A percentile compares a stretch with the other conserved stretches of the same genome.
These are phyloP conservation scores for Leiothrix lutea DNA, from an alignment of 2,113 vertebrate species.

Conservation along the genomic window DNA sequence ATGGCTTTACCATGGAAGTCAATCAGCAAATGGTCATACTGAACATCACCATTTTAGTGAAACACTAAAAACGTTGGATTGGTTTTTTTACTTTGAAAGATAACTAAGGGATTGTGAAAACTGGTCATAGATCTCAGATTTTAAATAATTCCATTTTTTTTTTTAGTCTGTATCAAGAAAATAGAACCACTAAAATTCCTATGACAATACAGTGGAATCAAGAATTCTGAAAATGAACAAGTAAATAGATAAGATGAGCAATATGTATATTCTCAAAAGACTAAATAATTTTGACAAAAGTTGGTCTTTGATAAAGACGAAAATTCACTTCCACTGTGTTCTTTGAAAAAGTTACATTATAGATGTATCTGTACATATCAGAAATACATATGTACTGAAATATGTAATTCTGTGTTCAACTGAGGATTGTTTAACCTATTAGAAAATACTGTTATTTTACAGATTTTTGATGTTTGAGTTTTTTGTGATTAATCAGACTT, in stretches of 20 bases:
- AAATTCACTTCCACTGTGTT: background rate
- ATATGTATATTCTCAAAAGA: background rate
- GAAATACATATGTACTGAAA: background rate
- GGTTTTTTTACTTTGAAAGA: background rate
- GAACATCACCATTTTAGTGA: background rate
- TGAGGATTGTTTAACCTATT: background rate
- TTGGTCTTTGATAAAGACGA: background rate
- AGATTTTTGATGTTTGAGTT: background rate
- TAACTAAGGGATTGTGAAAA: background rate
- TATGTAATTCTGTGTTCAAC: background rate
- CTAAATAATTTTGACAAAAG: background rate
- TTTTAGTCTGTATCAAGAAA: background rate
- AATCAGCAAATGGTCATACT: background rate
- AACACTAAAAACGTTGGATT: rapidly evolving
- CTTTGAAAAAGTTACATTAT: background rate
- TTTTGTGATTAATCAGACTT: background rate
- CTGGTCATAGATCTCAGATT: background rate
- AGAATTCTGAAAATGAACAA: background rate
- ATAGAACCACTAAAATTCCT: background rate
- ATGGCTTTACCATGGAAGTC: background rate
- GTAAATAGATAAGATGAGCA: background rate
- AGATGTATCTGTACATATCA: background rate
- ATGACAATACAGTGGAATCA: rapidly evolving
- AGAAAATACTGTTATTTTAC: background rate
- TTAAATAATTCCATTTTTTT: background rate